These are phyloP conservation scores for Pontoporia blainvillei DNA, from an alignment of 2,113 vertebrate species.

Conservation along the genomic window DNA sequence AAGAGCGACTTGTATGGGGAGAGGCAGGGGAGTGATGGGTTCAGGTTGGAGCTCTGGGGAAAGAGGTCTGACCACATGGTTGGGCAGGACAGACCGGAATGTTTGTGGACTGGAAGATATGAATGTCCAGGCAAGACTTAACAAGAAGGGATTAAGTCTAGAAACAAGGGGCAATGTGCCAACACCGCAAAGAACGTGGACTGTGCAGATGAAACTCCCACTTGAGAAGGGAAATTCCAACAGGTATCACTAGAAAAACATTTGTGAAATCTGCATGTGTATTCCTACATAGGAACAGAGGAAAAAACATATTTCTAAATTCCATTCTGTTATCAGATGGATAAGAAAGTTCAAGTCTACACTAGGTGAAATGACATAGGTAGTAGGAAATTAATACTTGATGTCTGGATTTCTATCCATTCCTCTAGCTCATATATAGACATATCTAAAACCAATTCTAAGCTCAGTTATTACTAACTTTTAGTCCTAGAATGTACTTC, in stretches of 20 bases:
- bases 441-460: background rate
- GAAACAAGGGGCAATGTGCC: background rate
- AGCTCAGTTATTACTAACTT: constrained; percentile 28
- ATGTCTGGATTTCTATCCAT: background rate
- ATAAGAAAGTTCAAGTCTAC: background rate
- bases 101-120: background rate
- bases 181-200: background rate
- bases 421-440: background rate
- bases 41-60: background rate
- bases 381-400: constrained; percentile 28
- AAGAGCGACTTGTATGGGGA: background rate
- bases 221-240: background rate
- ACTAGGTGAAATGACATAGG: background rate
- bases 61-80: background rate
- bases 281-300: background rate
- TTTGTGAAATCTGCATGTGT: background rate
- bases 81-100: too few relatives aligned
- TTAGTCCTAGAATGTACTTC: background rate
- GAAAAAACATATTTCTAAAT: background rate
- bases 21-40: background rate
- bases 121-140: background rate
- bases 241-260: background rate
- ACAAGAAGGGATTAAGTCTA: background rate
- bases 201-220: background rate
- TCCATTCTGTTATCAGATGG: background rate